Base-by-base conservation (phyloP, 1,140 invertebrate genomes). In the Cotesia typhae region DNA sequence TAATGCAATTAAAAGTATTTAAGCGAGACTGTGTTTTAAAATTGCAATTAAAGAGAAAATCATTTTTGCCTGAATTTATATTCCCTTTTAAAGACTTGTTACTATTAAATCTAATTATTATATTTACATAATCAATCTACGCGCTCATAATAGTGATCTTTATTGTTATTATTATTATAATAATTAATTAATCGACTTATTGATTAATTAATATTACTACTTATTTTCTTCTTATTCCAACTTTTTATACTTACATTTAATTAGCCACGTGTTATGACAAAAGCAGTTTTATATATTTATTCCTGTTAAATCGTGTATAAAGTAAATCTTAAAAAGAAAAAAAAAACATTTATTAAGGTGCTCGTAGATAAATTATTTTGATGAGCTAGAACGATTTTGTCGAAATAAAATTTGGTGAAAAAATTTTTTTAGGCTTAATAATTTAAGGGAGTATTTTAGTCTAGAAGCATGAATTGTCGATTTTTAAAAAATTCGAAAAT, bases 221-320 rank as follows among this genome's bases (percentile, higher is more conserved):
- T 28, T 28, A 72, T 68, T 51, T 41, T 41, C 37, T 55, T 55
- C 53, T 17, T 14, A 74, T 28, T 60, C 17, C 5, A 60, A 60
- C 59, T 37, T 55, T 68, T 55, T 68, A 68, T 53, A 68, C 17
- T 67, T 57, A 67, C 47, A 74, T 64, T 73, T 73, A 75, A 74
- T 72, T 71, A 71, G 70, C 51, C 20, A 75, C 60, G 67, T 77
- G 72, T 74, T 74, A 67, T 10, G 53, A 61, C 53, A 53, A 74
- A 78, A 35, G 72, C 72, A 75, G 72, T 79, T 78, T 77, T 78
- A 75, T 68, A 77, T 74, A 75, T 79, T 76, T 77, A 77, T 79
- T 67, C 72, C 75, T 78, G 78, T 78, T 79, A 70, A 78, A 75
- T 77, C 73, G 72, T 79, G 65, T 78, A 77, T 76, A 75, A 70